Percentiles rank a stretch among this genome's conserved stretches.
phyloP scores from a whole-genome alignment of 2,888 invertebrate genomes.

The Drosophila peninsularis region DNA sequence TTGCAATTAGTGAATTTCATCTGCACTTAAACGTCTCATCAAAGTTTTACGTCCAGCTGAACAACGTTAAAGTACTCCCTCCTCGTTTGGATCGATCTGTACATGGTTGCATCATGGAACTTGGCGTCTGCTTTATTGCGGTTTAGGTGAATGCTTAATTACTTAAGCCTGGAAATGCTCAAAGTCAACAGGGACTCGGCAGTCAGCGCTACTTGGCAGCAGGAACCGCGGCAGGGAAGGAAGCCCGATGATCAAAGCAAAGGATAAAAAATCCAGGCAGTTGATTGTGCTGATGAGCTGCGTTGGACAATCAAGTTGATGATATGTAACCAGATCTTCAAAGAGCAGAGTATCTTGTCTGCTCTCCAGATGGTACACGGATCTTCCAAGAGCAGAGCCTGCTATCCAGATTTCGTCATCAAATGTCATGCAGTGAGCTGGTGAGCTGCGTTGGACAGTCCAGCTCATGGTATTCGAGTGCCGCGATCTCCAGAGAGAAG shows the following conservation, averaged over 20 bases:
- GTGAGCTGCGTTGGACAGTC: background rate
- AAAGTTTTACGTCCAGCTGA: conserved; percentile 13
- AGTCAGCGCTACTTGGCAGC: background rate
- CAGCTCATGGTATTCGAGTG: background rate
- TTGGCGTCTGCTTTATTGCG: conserved; percentile 9
- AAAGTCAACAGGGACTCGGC: conserved; percentile 45
- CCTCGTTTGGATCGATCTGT: no score
- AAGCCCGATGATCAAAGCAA: background rate
- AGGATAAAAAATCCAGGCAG: background rate
- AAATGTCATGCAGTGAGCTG: background rate
- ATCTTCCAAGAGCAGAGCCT: conserved; percentile 4
- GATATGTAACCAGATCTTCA: background rate
- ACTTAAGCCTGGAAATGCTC: conserved; percentile 27
- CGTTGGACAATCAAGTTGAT: background rate
- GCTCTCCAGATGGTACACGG: background rate
- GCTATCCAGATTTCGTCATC: background rate
- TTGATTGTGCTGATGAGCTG: no score
- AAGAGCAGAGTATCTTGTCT: conserved; percentile 7
- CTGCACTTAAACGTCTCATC: conserved; percentile 25
- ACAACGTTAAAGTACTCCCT: no score
- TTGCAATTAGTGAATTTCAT: conserved; percentile 20
- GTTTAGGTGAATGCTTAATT: conserved; percentile 17
- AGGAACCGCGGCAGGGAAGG: background rate
- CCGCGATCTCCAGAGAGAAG: conserved; percentile 1
- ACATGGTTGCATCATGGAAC: background rate